Base-by-base conservation (phyloP, 2,113 vertebrate genomes). In the Oryctolagus cuniculus region DNA sequence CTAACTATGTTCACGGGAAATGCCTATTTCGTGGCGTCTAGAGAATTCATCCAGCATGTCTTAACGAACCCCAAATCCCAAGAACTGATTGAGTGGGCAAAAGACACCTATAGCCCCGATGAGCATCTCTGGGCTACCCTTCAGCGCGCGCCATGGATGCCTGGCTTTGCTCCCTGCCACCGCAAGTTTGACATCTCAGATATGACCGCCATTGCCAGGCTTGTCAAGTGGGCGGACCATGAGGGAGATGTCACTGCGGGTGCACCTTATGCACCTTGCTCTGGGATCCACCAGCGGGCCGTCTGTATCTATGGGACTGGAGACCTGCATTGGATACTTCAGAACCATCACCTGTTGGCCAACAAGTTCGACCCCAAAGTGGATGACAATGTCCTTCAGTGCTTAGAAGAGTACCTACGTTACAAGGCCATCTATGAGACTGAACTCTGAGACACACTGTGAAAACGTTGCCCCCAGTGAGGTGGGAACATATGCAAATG, bases 61-160 rank as follows among this genome's bases (percentile, higher is more conserved):
- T 96, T 99, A 7, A 10, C 98, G 78, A 96, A 98, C 92, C 97
- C 96, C 31, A 96, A 88, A 0, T 98, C 90, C 2, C 98, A 88
- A 49, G 77, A 53, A 2, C 96, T 99, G 7, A 92, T 99, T 0
- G 98, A 99, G 72, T 99, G 99, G 99, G 98, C 97, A 66, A 99
- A 99, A 93, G 99, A 99, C 96, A 99, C 99, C 0, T 99, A 99
- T 85, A 99, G 99, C 89, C 99, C 99, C 0, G 99, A 99, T 13
- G 99, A 99, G 67, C 98, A 99, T 51, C 90, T 99, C 31, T 99
- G 99, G 99, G 99, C 99, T 70, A 99, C 99, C 0, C 97, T 99
- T 15, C 98, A 99, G 82, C 98, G 99, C 31, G 98, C 99, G 96
- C 98, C 98, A 0, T 98, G 98, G 0, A 98, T 99, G 70, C 99